phyloP scores from a whole-genome alignment of 2,113 vertebrate genomes.

The Thomomys bottae region DNA sequence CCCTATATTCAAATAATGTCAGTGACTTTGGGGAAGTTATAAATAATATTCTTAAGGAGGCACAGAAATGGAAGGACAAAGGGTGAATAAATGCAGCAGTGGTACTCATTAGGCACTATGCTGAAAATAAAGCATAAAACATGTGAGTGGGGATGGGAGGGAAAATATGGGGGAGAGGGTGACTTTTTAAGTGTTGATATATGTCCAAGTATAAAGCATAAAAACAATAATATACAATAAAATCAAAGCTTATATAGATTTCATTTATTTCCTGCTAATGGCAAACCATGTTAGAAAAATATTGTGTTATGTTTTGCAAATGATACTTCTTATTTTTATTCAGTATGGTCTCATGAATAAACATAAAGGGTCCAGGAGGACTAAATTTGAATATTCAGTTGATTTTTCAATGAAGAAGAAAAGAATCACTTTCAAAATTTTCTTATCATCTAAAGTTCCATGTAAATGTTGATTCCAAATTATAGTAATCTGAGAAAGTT shows the following conservation, averaged over 20 bases:
- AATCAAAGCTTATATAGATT: neutral
- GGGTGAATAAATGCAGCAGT: too few species aligned
- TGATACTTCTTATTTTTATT: slow-evolving; percentile 31
- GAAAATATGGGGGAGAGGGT: too few species aligned
- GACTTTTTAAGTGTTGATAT: neutral
- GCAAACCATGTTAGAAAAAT: neutral
- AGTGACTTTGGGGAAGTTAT: neutral
- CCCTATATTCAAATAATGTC: neutral
- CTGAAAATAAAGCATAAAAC: too few species aligned
- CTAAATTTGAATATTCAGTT: slow-evolving; percentile 6
- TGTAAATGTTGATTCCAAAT: slow-evolving; percentile 32
- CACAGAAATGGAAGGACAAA: too few species aligned
- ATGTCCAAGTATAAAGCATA: slow-evolving; percentile 15
- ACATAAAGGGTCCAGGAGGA: neutral
- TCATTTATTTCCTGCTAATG: slow-evolving; percentile 12
- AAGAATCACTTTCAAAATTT: neutral
- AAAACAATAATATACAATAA: neutral
- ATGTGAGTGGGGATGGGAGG: too few species aligned
- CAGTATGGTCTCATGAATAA: slow-evolving; percentile 29
- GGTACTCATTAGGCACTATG: too few species aligned
- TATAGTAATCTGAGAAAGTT: slow-evolving; percentile 48
- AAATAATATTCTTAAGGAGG: neutral
- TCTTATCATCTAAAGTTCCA: neutral
- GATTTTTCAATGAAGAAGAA: slow-evolving; percentile 23
- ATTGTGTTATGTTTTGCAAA: neutral